These are phyloP conservation scores for Sinocyclocheilus grahami DNA, from an alignment of 2,113 vertebrate genomes.

Conservation along the genomic window DNA sequence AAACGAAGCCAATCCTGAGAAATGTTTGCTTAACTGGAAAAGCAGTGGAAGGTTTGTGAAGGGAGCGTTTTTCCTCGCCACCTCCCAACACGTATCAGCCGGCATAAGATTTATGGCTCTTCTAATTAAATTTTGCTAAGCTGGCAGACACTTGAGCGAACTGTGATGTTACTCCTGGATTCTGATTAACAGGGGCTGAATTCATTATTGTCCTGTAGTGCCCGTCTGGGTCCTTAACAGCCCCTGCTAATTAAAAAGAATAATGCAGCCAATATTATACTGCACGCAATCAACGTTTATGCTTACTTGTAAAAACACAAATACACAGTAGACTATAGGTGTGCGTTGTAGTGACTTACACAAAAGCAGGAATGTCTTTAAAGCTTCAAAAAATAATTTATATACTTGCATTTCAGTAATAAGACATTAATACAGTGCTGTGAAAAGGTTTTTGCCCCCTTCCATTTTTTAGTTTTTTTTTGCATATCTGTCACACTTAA, in stretches of 20 bases:
- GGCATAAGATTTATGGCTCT: conserved; percentile 59
- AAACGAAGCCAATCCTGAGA: not conserved
- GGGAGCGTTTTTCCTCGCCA: not conserved
- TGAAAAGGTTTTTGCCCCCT: too few relatives aligned
- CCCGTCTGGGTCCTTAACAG: conserved; percentile 44
- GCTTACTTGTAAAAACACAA: conserved; percentile 20
- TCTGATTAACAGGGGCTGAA: conserved; percentile 60
- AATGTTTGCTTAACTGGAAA: conserved; percentile 20
- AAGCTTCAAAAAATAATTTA: not conserved
- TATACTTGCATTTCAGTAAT: not conserved
- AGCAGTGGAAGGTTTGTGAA: conserved; percentile 3
- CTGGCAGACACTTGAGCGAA: conserved; percentile 54
- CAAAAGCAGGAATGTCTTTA: not conserved
- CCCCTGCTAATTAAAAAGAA: conserved; percentile 54
- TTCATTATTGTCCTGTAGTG: conserved; percentile 57
- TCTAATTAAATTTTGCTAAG: conserved; percentile 60
- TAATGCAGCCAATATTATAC: conserved; percentile 36
- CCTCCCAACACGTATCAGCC: conserved; percentile 29
- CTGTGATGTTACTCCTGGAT: conserved; percentile 56
- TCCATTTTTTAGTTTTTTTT: too few relatives aligned
- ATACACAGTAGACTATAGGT: conserved; percentile 20
- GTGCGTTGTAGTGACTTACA: not conserved
- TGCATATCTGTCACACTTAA: too few relatives aligned
- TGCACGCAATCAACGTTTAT: conserved; percentile 20
- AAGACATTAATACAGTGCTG: not conserved